Base-by-base conservation (phyloP, 2,888 invertebrate species). In the Orthosia cruda region DNA sequence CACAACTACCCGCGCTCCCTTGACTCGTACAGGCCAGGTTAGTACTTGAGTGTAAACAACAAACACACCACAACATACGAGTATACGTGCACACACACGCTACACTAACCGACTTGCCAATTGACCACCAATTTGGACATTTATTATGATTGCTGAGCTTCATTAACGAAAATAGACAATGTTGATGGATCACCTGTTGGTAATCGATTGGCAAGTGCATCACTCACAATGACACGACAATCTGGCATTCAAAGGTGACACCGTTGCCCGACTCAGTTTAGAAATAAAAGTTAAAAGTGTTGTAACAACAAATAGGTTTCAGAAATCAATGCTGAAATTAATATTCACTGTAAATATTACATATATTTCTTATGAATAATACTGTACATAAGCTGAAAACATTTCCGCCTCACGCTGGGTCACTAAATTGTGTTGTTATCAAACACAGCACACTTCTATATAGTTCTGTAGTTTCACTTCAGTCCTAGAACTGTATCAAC, bases 21-120 rank as follows among this genome's bases (percentile, higher is more conserved):
- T 94, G 98, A 98, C 93, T 97, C 98, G 97, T 98, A 98, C 97
- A 97, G 98, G 97, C 98, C 98, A 97, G 98, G 98, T 98, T 97
- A 98, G 98, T 98, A 96, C 67, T n/a, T 55, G n/a, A 67, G 32
- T 13, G 65, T 76, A 72, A 71, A 75, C 70, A 67, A 71, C 64
- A 65, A 61, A 74, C 66, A 65, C 70, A 80, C 45, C 23, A 47
- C 68, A 64, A 77, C 71, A 76, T 69, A n/a, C n/a, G n/a, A n/a
- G n/a, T n/a, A 72, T 71, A 71, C 55, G 68, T 76, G 80, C 76
- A 81, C 80, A 84, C 73, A 89, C 83, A 87, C 77, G 89, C 90
- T 89, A 90, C 90, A 91, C 88, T 91, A 91, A 91, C 89, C 80
- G 63, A 81, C 86, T 88, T 88, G 88, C 88, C 87, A 89, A 87